Percentiles rank a stretch among this genome's conserved stretches.
Conservation (phyloP, 2,888 invertebrate genomes). For the Euplagia quadripunctaria region DNA sequence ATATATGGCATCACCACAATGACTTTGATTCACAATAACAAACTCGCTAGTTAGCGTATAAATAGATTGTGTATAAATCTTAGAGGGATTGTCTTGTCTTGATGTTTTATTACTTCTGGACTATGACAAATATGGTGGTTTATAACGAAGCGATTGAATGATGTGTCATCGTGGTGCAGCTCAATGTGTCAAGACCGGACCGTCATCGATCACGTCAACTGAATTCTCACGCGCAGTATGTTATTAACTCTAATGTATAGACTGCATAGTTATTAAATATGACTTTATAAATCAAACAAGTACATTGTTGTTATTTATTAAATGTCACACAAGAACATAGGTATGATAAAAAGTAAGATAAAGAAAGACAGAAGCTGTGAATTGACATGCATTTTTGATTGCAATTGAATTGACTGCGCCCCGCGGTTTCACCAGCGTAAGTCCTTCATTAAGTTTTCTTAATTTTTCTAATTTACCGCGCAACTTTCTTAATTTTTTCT, state of each 20-base stretch:
- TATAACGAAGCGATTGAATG: slow-evolving; percentile 12
- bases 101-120: slow-evolving; percentile 11
- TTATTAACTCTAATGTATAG: slow-evolving; percentile 7
- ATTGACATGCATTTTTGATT: background rate
- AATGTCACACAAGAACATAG: background rate
- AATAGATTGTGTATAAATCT: slow-evolving; percentile 14
- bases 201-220: slow-evolving; percentile 14
- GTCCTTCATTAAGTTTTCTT: no score
- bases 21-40: slow-evolving; percentile 1
- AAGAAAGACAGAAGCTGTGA: background rate
- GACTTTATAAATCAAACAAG: slow-evolving; percentile 2
- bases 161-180: slow-evolving; percentile 13
- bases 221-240: slow-evolving; percentile 3
- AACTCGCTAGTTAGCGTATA: background rate
- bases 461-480: no score
- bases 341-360: background rate
- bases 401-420: background rate
- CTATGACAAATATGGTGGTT: slow-evolving; percentile 17
- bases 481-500: no score
- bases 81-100: slow-evolving; percentile 9
- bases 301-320: background rate
- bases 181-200: slow-evolving; percentile 12
- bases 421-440: no score
- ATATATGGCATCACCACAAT: background rate
- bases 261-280: background rate